These are phyloP conservation scores for Eulemur rufifrons DNA, from an alignment of 2,113 vertebrate species.

Conservation along the genomic window DNA sequence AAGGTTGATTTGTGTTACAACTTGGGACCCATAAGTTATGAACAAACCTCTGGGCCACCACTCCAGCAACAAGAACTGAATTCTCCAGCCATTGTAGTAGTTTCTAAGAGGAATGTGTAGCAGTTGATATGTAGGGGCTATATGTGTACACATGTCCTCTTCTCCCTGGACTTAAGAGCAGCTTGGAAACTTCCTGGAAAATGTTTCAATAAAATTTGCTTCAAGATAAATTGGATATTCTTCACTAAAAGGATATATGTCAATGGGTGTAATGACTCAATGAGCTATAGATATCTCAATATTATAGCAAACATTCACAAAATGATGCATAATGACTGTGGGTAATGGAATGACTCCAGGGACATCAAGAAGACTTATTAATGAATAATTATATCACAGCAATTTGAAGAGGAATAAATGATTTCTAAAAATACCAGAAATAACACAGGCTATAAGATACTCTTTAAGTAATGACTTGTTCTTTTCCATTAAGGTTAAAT, in stretches of 20 bases:
- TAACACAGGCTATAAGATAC: constrained; percentile 30
- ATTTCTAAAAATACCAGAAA: constrained; percentile 68
- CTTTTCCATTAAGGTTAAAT: constrained; percentile 69
- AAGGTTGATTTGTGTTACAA: background rate
- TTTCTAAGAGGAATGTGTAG: background rate
- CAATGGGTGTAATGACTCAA: background rate
- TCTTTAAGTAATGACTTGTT: constrained; percentile 66
- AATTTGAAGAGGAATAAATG: constrained; percentile 57
- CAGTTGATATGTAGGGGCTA: background rate
- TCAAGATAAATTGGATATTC: constrained; percentile 12
- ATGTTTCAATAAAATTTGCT: background rate
- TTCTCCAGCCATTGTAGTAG: background rate
- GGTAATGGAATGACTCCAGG: constrained; percentile 54
- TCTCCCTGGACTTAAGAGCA: background rate
- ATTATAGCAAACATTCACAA: constrained; percentile 27
- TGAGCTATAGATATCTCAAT: constrained; percentile 1
- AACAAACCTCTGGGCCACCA: background rate
- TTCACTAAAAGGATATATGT: background rate
- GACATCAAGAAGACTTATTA: constrained; percentile 52
- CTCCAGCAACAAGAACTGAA: background rate
- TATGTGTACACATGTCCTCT: background rate
- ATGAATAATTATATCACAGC: constrained; percentile 64
- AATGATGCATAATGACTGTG: background rate
- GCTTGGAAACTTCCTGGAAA: background rate
- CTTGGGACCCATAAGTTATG: background rate